phyloP scores from a whole-genome alignment of 2,113 vertebrate genomes.

The Zosterops hypoxanthus region DNA sequence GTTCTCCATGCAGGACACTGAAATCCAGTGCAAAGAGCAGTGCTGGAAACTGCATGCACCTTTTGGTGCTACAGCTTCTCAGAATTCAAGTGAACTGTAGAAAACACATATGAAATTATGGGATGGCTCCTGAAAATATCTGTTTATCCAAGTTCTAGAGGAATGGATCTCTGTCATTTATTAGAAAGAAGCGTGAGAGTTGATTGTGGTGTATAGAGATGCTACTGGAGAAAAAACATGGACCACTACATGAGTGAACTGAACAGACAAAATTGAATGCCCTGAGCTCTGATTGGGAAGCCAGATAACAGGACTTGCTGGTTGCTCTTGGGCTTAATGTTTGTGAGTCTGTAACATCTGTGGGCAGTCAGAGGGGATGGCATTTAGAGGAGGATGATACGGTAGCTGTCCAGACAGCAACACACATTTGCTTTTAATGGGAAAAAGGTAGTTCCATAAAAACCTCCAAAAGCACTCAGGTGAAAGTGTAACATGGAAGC shows the following conservation, averaged over 20 bases:
- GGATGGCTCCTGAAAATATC: neutral
- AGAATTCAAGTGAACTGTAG: neutral
- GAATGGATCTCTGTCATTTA: neutral
- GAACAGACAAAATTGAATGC: neutral
- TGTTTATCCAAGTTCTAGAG: neutral
- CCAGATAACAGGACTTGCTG: neutral
- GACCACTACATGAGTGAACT: neutral
- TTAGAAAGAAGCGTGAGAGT: neutral
- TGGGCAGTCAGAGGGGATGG: neutral
- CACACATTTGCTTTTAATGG: neutral
- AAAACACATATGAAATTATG: neutral
- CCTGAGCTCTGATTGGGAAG: neutral
- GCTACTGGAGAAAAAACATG: neutral
- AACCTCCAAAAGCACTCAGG: neutral
- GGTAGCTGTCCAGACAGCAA: neutral
- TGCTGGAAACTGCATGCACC: neutral
- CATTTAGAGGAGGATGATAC: neutral
- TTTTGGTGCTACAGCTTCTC: neutral
- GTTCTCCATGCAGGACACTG: rapidly evolving
- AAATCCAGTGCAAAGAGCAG: neutral
- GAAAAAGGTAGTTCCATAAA: neutral
- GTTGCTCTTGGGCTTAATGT: neutral
- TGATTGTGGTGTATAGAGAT: neutral
- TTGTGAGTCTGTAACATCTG: neutral
- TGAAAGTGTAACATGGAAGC: neutral